These are phyloP conservation scores for Pheosia tremula DNA, from an alignment of 2,888 invertebrate genomes.

Conservation along the genomic window DNA sequence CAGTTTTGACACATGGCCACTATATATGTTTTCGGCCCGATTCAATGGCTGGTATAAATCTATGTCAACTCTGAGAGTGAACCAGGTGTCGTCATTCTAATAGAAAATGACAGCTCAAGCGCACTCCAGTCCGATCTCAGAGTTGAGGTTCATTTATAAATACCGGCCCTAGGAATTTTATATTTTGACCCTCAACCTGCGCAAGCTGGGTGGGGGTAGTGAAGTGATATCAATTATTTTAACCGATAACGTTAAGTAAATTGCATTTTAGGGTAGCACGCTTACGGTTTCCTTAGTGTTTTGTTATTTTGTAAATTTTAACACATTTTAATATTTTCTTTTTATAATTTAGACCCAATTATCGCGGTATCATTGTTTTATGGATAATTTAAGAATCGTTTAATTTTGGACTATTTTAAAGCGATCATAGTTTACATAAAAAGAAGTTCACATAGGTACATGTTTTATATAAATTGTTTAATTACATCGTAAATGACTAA, in stretches of 20 bases:
- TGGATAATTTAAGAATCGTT: constrained; percentile 58
- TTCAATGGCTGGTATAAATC: constrained; percentile 30
- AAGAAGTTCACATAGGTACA: constrained; percentile 43
- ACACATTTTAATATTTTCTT: constrained; percentile 59
- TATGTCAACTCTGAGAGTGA: too few species aligned
- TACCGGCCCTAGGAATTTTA: constrained; percentile 62
- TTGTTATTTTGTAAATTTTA: constrained; percentile 81
- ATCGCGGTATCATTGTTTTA: constrained; percentile 64
- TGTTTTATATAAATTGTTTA: constrained; percentile 49
- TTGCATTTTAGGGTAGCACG: constrained; percentile 71
- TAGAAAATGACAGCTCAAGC: too few species aligned
- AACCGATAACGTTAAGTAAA: constrained; percentile 64
- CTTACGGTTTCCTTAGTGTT: constrained; percentile 77
- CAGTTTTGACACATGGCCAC: constrained; percentile 73
- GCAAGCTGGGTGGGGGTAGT: constrained; percentile 56
- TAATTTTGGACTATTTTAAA: constrained; percentile 62
- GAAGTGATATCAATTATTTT: constrained; percentile 78
- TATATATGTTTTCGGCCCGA: constrained; percentile 84
- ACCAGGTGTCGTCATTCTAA: too few species aligned
- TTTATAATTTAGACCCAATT: constrained; percentile 67
- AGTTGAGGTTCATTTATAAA: too few species aligned
- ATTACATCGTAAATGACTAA: constrained; percentile 49
- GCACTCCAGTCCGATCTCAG: too few species aligned
- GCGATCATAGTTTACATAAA: constrained; percentile 46
- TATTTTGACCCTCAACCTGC: constrained; percentile 50